These are phyloP conservation scores for Masnerella sp. DNA, from an alignment of 2,888 invertebrate genomes.

Conservation along the genomic window DNA sequence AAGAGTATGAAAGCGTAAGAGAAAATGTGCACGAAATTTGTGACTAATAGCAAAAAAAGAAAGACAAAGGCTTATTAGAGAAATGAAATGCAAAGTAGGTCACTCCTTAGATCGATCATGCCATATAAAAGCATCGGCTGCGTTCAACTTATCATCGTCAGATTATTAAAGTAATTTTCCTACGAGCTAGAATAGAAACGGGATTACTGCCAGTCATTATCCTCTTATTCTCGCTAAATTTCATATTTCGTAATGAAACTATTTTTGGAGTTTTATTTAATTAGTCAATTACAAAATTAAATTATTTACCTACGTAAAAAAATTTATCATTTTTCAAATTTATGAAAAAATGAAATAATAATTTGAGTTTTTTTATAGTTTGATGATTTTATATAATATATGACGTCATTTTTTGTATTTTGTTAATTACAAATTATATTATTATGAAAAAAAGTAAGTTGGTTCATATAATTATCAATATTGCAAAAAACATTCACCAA, in stretches of 20 bases:
- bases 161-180: constrained; percentile 55
- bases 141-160: constrained; percentile 45
- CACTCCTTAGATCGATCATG: constrained; percentile 44
- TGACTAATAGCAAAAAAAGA: constrained; percentile 54
- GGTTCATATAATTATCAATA: no score
- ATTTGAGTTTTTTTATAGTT: no score
- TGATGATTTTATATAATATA: no score
- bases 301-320: no score
- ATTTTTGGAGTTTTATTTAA: not conserved
- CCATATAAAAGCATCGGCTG: constrained; percentile 36
- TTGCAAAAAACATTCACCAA: no score
- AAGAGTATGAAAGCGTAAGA: constrained; percentile 22
- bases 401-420: no score
- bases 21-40: constrained; percentile 42
- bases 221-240: constrained; percentile 9
- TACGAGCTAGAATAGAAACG: constrained; percentile 28
- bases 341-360: no score
- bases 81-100: constrained; percentile 58
- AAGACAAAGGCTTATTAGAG: constrained; percentile 48
- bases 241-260: not conserved
- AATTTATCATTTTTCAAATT: no score
- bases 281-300: not conserved
- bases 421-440: no score
- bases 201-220: constrained; percentile 31
- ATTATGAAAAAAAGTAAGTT: no score